phyloP scores from a whole-genome alignment of 2,113 vertebrate species.

The Mobula hypostoma region DNA sequence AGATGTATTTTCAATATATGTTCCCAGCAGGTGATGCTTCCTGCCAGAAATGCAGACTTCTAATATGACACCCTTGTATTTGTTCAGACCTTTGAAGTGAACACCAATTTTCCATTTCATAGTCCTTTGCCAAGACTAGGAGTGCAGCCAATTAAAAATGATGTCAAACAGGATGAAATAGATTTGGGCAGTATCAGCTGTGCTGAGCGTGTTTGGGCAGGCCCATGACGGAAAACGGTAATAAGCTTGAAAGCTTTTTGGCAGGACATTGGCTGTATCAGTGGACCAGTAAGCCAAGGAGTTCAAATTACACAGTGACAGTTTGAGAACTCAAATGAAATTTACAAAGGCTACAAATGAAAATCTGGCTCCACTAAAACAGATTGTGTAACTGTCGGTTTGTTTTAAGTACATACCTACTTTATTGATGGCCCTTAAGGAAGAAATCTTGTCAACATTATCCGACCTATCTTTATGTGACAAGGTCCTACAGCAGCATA shows the following conservation, averaged over 20 bases:
- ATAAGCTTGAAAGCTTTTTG: background rate
- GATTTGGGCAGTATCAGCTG: background rate
- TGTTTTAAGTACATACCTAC: background rate
- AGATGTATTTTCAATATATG: conserved; percentile 21
- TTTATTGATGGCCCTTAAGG: background rate
- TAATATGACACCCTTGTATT: background rate
- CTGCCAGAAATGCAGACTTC: conserved; percentile 20
- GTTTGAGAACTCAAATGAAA: background rate
- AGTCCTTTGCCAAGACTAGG: background rate
- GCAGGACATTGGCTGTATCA: no score
- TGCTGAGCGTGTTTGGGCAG: background rate
- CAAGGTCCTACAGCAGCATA: background rate
- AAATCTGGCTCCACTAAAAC: background rate
- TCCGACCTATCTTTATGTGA: background rate
- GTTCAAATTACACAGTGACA: conserved; percentile 1
- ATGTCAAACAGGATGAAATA: background rate
- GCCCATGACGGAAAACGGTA: background rate
- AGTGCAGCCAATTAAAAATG: conserved; percentile 16
- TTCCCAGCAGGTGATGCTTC: conserved; percentile 2
- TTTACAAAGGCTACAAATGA: background rate
- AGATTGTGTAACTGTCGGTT: background rate
- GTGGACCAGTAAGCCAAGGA: background rate
- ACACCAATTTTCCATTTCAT: conserved; percentile 6
- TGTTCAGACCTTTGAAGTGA: conserved; percentile 19
- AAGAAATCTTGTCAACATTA: background rate